phyloP scores from a whole-genome alignment of 2,113 vertebrate genomes.

The Rhombomys opimus region DNA sequence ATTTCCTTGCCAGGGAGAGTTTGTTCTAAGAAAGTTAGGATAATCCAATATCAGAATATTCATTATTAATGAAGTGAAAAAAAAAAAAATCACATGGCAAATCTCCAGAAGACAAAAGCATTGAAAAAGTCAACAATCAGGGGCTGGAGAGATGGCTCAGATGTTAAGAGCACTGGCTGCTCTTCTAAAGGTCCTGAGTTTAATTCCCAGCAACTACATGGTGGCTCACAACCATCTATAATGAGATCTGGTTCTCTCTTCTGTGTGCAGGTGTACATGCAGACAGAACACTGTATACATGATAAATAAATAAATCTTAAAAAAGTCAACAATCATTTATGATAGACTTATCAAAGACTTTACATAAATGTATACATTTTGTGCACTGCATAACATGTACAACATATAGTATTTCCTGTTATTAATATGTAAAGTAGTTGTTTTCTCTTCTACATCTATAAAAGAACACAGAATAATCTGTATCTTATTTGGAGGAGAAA shows the following conservation, averaged over 20 bases:
- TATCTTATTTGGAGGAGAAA: constrained; percentile 27
- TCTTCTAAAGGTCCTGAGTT: too few relatives aligned
- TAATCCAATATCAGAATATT: background rate
- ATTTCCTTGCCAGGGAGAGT: constrained; percentile 6
- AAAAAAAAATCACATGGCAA: too few relatives aligned
- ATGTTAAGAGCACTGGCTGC: too few relatives aligned
- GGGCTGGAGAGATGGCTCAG: too few relatives aligned
- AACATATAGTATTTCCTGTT: background rate
- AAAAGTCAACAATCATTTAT: constrained; percentile 11
- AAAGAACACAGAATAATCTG: background rate
- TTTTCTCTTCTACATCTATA: background rate
- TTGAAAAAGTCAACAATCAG: too few relatives aligned
- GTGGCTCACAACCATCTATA: too few relatives aligned
- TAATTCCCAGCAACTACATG: too few relatives aligned
- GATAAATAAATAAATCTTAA: background rate
- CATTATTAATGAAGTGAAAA: background rate
- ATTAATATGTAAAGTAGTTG: background rate
- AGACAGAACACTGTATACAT: too few relatives aligned
- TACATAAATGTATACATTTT: background rate
- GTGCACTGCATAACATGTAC: background rate
- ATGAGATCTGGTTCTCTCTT: too few relatives aligned
- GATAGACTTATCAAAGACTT: background rate
- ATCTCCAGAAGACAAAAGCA: too few relatives aligned
- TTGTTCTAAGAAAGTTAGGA: constrained; percentile 4
- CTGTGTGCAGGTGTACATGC: too few relatives aligned